Conservation (phyloP, 1,140 invertebrate genomes). For the Mactra quadrangularis region DNA sequence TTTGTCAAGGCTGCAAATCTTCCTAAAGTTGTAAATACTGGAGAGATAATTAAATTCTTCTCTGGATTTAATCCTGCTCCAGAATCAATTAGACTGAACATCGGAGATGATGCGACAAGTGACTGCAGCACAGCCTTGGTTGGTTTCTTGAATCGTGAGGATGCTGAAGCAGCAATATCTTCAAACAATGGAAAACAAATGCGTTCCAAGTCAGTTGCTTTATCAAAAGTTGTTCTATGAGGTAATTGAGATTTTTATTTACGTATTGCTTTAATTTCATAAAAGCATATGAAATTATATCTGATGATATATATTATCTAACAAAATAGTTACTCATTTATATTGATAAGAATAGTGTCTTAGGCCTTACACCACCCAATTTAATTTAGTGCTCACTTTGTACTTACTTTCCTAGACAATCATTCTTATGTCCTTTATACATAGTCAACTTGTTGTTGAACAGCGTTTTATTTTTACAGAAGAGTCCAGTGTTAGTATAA, state of each 20-base stretch:
- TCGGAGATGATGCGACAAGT: constrained; percentile 77
- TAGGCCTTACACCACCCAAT: no score
- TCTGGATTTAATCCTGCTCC: constrained; percentile 80
- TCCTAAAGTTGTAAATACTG: constrained; percentile 92
- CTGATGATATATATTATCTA: no score
- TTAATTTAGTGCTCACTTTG: no score
- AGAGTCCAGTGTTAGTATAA: no score
- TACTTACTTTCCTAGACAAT: no score
- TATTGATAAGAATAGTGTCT: no score
- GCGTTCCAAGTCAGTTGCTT: constrained; percentile 61
- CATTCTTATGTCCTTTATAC: no score
- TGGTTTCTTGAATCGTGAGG: constrained; percentile 89
- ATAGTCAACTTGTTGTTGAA: no score
- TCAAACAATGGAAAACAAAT: constrained; percentile 81
- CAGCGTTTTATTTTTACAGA: no score
- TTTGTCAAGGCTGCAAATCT: constrained; percentile 87
- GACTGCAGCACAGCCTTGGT: constrained; percentile 95
- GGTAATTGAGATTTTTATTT: constrained; percentile 2
- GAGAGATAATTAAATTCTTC: constrained; percentile 95
- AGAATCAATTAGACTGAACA: constrained; percentile 80
- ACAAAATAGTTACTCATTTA: no score
- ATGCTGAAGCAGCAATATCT: constrained; percentile 90
- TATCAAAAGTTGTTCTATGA: constrained; percentile 50
- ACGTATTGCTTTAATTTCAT: no score
- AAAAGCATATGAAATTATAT: no score